These are phyloP conservation scores for Agrenia bidenticulata DNA, from an alignment of 2,888 invertebrate genomes.

Conservation along the genomic window DNA sequence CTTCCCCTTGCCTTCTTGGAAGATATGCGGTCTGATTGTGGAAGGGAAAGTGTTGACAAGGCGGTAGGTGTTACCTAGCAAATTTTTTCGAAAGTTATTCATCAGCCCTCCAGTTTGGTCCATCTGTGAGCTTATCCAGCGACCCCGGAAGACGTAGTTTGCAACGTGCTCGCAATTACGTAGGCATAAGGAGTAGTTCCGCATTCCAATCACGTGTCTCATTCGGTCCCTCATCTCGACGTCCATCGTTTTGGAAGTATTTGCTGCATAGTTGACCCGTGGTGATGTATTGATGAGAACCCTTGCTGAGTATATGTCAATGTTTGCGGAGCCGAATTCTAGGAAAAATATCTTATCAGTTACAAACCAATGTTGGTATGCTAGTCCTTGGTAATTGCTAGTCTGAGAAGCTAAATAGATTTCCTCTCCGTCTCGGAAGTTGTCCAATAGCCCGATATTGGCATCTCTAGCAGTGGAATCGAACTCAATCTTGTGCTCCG, in stretches of 20 bases:
- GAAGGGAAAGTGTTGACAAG: conserved; percentile 25
- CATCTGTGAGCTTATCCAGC: conserved; percentile 20
- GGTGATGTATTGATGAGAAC: conserved; percentile 19
- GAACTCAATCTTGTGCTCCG: conserved; percentile 14
- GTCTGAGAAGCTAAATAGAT: conserved; percentile 7
- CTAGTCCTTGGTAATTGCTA: neutral
- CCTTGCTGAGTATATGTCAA: conserved; percentile 16
- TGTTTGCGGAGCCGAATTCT: conserved; percentile 12
- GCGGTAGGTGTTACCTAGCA: neutral
- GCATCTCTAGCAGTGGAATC: conserved; percentile 12
- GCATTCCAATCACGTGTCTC: conserved; percentile 14
- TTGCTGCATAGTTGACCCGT: neutral
- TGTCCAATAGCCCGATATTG: neutral
- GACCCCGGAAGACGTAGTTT: conserved; percentile 24
- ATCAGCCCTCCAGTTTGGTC: neutral
- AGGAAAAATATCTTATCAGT: conserved; percentile 11
- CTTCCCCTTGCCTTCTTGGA: neutral
- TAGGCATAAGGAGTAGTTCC: conserved; percentile 22
- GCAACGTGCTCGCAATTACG: conserved; percentile 32
- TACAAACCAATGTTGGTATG: conserved; percentile 20
- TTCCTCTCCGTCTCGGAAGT: neutral
- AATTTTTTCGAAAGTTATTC: neutral
- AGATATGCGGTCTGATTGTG: conserved; percentile 17
- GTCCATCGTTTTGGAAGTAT: conserved; percentile 5
- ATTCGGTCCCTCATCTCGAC: conserved; percentile 9